Evolutionary conservation across 2,888 invertebrate species (phyloP).

Genomic region (Lasioglossum figueresi): DNA sequence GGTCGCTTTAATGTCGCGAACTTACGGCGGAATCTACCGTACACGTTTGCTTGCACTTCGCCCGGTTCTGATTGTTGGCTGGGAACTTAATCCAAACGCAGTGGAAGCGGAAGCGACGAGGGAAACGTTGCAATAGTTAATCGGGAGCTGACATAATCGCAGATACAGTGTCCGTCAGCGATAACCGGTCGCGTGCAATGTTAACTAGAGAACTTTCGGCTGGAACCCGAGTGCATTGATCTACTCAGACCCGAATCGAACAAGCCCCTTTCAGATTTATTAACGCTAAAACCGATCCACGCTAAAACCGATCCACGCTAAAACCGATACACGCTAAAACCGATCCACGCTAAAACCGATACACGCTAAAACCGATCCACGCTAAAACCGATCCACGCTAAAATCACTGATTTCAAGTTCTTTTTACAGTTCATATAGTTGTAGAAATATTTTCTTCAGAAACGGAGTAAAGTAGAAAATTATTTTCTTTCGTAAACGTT

Average conservation of each 20-base stretch:
- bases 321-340: too few relatives aligned
- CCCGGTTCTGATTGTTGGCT: conserved; percentile 26
- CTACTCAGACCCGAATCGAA: background rate
- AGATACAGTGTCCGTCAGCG: background rate
- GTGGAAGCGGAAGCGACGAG: conserved; percentile 18
- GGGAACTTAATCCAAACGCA: conserved; percentile 41
- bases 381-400: too few relatives aligned
- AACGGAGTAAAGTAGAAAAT: too few relatives aligned
- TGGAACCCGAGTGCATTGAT: background rate
- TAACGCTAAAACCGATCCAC: too few relatives aligned
- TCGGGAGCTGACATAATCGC: conserved; percentile 15
- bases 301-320: too few relatives aligned
- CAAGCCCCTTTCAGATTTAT: background rate
- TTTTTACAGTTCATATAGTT: too few relatives aligned
- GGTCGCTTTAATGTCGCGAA: conserved; percentile 46
- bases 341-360: too few relatives aligned
- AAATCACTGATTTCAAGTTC: too few relatives aligned
- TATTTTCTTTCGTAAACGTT: too few relatives aligned
- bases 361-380: too few relatives aligned
- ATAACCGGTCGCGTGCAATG: background rate
- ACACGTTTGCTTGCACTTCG: conserved; percentile 31
- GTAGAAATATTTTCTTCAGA: too few relatives aligned
- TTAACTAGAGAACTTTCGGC: background rate
- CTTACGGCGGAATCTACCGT: conserved; percentile 29
- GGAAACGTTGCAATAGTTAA: conserved; percentile 13